Conservation (phyloP, 2,113 vertebrate genomes). For the Aspiorhynchus laticeps region DNA sequence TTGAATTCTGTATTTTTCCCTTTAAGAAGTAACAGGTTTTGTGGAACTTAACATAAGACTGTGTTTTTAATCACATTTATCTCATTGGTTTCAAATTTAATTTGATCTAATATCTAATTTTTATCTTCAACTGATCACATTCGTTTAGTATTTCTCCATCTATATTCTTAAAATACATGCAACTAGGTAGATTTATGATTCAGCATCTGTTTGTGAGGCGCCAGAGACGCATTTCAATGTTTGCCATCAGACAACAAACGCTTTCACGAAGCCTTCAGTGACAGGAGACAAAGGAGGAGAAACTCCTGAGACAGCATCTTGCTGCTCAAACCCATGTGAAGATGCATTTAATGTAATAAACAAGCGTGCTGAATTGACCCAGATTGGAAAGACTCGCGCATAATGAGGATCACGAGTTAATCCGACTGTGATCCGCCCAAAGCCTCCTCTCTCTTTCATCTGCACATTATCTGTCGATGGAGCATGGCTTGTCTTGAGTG, state of each 20-base stretch:
- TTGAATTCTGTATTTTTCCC: no score
- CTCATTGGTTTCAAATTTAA: not conserved
- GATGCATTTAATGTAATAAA: not conserved
- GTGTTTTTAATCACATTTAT: not conserved
- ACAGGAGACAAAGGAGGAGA: no score
- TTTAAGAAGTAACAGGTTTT: not conserved
- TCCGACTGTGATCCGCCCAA: slow-evolving; percentile 28
- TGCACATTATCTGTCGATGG: not conserved
- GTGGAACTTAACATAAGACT: not conserved
- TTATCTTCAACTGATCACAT: not conserved
- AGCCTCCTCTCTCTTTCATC: slow-evolving; percentile 1
- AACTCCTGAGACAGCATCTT: not conserved
- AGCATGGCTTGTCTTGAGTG: slow-evolving; percentile 17
- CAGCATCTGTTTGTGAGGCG: slow-evolving; percentile 13
- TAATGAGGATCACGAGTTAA: slow-evolving; percentile 5
- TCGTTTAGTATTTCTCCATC: not conserved
- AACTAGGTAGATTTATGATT: not conserved
- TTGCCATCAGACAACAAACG: slow-evolving; percentile 67
- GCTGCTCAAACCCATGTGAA: not conserved
- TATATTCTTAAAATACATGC: not conserved
- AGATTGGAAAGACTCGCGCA: not conserved
- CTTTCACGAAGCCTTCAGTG: slow-evolving; percentile 31
- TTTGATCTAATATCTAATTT: not conserved
- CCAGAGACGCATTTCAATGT: slow-evolving; percentile 52
- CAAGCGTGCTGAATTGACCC: no score